phyloP scores from a whole-genome alignment of 2,888 invertebrate genomes.

The Amiota mariae region DNA sequence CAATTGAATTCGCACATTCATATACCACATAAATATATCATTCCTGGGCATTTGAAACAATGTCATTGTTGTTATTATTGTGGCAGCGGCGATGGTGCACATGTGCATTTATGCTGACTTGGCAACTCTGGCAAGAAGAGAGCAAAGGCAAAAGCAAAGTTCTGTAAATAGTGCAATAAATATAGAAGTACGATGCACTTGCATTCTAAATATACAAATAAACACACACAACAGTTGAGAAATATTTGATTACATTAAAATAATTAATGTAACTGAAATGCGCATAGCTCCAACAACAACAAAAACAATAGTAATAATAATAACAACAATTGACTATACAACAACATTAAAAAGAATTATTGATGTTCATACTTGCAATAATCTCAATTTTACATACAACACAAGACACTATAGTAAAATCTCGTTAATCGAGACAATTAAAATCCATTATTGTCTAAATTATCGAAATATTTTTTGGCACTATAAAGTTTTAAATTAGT shows the following conservation, averaged over 20 bases:
- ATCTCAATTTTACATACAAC: neutral
- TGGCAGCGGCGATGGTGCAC: too few relatives aligned
- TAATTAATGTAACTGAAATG: slow-evolving; percentile 21
- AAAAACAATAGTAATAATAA: slow-evolving; percentile 12
- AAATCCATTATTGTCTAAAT: too few relatives aligned
- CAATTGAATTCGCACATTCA: too few relatives aligned
- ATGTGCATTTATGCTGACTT: neutral
- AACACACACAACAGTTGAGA: neutral
- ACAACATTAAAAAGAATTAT: neutral
- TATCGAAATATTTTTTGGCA: too few relatives aligned
- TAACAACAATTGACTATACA: neutral
- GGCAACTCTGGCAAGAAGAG: neutral
- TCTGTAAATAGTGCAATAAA: neutral
- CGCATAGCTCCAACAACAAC: neutral
- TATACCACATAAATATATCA: too few relatives aligned
- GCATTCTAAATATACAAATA: neutral
- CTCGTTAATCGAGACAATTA: too few relatives aligned
- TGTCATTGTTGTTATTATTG: too few relatives aligned
- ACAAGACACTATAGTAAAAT: neutral
- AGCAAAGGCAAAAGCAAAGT: neutral
- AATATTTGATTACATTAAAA: slow-evolving; percentile 20
- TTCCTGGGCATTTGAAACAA: too few relatives aligned
- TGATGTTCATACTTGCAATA: neutral
- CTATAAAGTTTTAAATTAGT: too few relatives aligned
- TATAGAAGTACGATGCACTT: neutral